Evolutionary conservation across 2,888 invertebrate species (phyloP).

Genomic region (Heliconius aoede): DNA sequence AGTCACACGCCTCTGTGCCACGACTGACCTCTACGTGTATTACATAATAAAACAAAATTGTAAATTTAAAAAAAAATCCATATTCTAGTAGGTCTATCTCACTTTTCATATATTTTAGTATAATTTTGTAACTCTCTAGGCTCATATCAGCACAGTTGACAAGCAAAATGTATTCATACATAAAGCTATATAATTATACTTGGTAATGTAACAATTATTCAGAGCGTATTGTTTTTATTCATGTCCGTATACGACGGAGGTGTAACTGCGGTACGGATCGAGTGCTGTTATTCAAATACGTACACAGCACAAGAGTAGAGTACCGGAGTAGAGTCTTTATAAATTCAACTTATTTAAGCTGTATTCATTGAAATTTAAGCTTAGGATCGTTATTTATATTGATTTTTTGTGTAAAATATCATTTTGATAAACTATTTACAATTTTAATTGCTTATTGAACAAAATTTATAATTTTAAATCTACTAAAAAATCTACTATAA

Average conservation of each 20-base stretch:
- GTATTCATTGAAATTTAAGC: neutral
- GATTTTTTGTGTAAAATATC: neutral
- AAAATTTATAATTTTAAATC: neutral
- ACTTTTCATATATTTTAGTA: neutral
- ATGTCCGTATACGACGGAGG: constrained; percentile 58
- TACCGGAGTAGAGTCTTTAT: constrained; percentile 23
- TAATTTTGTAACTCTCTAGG: constrained; percentile 14
- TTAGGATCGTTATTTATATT: neutral
- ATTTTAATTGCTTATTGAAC: neutral
- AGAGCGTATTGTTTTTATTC: constrained; percentile 62
- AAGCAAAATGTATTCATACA: constrained; percentile 45
- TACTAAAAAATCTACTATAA: neutral
- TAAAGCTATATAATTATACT: constrained; percentile 58
- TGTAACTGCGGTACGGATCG: constrained; percentile 48
- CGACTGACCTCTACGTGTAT: no score
- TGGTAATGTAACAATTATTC: constrained; percentile 57
- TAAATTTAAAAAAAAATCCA: no score
- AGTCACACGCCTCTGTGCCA: no score
- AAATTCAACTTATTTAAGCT: constrained; percentile 38
- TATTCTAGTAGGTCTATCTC: neutral
- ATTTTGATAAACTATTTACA: no score
- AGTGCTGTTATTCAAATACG: constrained; percentile 49
- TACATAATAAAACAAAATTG: no score
- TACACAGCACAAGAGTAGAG: constrained; percentile 35
- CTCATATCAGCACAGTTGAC: constrained; percentile 40